Percentiles rank a stretch among this genome's conserved stretches.
Conservation (phyloP, 1,140 invertebrate genomes). For the Drosophila novamexicana region DNA sequence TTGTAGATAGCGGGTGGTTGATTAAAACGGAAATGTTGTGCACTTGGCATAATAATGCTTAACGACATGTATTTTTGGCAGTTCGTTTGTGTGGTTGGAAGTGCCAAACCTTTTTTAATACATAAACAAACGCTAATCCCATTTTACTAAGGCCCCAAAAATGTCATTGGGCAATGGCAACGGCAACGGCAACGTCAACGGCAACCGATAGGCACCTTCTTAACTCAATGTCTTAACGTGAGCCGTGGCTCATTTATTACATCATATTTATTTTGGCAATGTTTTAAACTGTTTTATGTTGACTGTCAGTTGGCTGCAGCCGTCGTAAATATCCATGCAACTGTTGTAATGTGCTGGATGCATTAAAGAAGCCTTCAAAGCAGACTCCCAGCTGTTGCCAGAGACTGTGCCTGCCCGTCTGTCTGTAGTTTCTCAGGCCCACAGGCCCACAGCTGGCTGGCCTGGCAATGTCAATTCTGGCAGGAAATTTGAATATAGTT, state of each 20-base stretch:
- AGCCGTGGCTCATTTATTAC: conserved; percentile 41
- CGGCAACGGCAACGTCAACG: conserved; percentile 8
- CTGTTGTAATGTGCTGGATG: conserved; percentile 32
- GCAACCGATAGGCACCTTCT: conserved; percentile 18
- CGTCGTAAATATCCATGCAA: conserved; percentile 50
- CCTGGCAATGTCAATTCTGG: conserved; percentile 47
- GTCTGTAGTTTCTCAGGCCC: conserved; percentile 36
- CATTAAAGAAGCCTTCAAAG: conserved; percentile 28
- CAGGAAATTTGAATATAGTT: conserved; percentile 59
- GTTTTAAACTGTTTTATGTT: conserved; percentile 49
- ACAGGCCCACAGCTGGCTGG: conserved; percentile 35
- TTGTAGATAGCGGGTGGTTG: conserved; percentile 70
- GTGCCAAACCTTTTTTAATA: conserved; percentile 58
- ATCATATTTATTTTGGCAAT: conserved; percentile 51
- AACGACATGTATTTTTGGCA: conserved; percentile 40
- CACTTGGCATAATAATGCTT: conserved; percentile 65
- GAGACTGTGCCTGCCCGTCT: conserved; percentile 2
- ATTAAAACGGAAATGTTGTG: conserved; percentile 79
- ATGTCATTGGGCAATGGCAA: conserved; percentile 45
- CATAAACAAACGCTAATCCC: conserved; percentile 25
- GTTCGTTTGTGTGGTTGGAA: conserved; percentile 42
- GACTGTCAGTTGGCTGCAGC: conserved; percentile 42
- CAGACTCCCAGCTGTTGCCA: conserved; percentile 22
- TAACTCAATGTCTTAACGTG: conserved; percentile 30
- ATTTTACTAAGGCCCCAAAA: conserved; percentile 18